Evolutionary conservation across 2,888 invertebrate species (phyloP), one percentile per base, ranked within the genome.

Genomic region (Oligia strigilis): DNA sequence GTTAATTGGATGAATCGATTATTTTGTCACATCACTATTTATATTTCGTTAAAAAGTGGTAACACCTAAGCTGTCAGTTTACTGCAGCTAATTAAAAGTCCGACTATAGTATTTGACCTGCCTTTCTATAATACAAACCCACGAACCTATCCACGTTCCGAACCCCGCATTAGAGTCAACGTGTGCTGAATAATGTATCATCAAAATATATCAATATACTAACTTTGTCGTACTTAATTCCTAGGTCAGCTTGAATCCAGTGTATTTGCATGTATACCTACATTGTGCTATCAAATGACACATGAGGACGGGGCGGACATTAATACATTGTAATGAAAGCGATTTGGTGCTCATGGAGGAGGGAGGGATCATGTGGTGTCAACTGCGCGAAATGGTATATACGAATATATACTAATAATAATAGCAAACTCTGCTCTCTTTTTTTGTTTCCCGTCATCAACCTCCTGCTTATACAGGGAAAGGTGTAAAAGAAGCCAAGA

Each of bases 311-410:
- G 9, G 23, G 23, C 11, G 43, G 58, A 82, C 60, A 49, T 67
- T 82, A 77, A 77, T 75, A 49, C 64, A 82, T 85, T 81, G 69
- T 83, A 81, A 83, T 85, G 73, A 46, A 85, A 86, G 69, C 67
- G 86, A 55, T 86, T 82, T 62, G 67, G 74, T 65, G 23, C 23
- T 70, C 65, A 70, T 36, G 72, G 77, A 55, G 66, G 9, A 17
- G 14, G 13, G 23, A 36, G 14, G 13, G 23, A 36, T 72, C 40
- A n/a, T 49, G 69, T 72, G 62, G 13, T 64, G 17, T 49, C 14
- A 46, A 49, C 17, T 65, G 65, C n/a, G 58, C n/a, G 19, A 70
- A 52, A 69, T 69, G 5, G 46, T 29, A 29, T 36, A 52, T 36
- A 71, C 23, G 8, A 52, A 71, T 70, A 19, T 23, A 23, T 8